These are phyloP conservation scores for Hyperoodon ampullatus DNA, from an alignment of 2,113 vertebrate genomes.

Conservation along the genomic window DNA sequence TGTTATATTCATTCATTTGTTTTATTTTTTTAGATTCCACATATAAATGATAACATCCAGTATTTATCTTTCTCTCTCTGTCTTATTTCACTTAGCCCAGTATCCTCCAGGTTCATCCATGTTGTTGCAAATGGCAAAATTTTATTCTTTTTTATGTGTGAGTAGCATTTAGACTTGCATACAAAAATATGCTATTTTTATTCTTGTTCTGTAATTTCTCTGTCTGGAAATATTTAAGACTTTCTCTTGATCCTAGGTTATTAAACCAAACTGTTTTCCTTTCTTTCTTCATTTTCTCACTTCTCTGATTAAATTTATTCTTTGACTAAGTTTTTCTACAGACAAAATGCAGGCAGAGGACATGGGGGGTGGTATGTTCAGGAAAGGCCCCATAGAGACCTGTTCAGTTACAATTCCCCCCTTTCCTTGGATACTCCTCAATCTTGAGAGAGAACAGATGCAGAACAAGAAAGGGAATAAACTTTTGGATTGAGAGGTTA, in stretches of 20 bases:
- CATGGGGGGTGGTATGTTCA: neutral
- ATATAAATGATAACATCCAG: no score
- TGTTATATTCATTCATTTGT: no score
- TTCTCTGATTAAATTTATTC: neutral
- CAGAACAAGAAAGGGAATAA: neutral
- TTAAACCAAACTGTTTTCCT: neutral
- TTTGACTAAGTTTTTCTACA: neutral
- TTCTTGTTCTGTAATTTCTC: neutral
- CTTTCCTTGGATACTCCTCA: neutral
- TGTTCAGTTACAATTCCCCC: neutral
- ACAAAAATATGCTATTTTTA: neutral
- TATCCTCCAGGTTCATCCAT: no score
- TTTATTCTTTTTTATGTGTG: no score
- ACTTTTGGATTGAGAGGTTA: neutral
- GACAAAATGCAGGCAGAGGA: neutral
- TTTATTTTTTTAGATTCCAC: no score
- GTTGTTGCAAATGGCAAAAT: no score
- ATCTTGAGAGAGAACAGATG: neutral
- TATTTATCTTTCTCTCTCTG: no score
- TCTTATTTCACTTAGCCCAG: no score
- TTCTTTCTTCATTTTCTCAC: neutral
- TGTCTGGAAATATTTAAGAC: neutral
- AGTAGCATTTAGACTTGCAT: neutral
- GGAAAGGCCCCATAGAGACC: neutral
- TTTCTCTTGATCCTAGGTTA: neutral